Evolutionary conservation across 1,140 invertebrate genomes (phyloP).

Genomic region (Doryteuthis pealeii): DNA sequence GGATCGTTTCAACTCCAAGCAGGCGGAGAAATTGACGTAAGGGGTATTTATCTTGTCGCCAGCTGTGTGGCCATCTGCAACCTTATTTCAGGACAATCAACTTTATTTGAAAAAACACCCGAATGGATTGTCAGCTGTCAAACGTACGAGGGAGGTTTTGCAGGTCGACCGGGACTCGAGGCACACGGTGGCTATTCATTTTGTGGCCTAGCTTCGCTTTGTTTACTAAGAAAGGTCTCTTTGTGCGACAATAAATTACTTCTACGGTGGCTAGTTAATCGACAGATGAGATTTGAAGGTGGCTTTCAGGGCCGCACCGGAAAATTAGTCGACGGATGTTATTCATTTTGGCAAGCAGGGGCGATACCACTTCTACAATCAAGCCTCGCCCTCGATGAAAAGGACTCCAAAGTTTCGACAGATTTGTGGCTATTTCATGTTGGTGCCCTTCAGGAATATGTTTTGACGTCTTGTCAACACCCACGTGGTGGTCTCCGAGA

Average conservation of each 20-base stretch:
- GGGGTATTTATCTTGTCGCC: constrained; percentile 90
- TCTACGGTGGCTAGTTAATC: constrained; percentile 81
- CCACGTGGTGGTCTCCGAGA: constrained; percentile 89
- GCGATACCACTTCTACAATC: constrained; percentile 73
- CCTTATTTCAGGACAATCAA: constrained; percentile 68
- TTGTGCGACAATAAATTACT: constrained; percentile 78
- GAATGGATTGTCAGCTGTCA: constrained; percentile 86
- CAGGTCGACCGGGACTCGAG: constrained; percentile 89
- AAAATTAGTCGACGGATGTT: constrained; percentile 97
- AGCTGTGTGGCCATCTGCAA: constrained; percentile 87
- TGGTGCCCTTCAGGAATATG: constrained; percentile 87
- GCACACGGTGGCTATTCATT: constrained; percentile 98
- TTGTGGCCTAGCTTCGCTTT: constrained; percentile 88
- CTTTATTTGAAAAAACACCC: constrained; percentile 81
- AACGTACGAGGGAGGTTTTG: constrained; percentile 98
- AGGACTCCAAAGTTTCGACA: constrained; percentile 21
- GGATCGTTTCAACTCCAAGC: constrained; percentile 78
- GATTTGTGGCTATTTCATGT: constrained; percentile 55
- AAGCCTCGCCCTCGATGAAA: constrained; percentile 42
- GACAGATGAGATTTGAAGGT: constrained; percentile 87
- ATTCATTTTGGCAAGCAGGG: constrained; percentile 98
- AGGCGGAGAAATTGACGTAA: constrained; percentile 92
- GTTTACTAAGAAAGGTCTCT: constrained; percentile 77
- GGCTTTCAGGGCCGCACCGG: constrained; percentile 90
- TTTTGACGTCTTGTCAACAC: constrained; percentile 90